Evolutionary conservation across 2,888 invertebrate genomes (phyloP).

Genomic region (Calliopum simillimum): DNA sequence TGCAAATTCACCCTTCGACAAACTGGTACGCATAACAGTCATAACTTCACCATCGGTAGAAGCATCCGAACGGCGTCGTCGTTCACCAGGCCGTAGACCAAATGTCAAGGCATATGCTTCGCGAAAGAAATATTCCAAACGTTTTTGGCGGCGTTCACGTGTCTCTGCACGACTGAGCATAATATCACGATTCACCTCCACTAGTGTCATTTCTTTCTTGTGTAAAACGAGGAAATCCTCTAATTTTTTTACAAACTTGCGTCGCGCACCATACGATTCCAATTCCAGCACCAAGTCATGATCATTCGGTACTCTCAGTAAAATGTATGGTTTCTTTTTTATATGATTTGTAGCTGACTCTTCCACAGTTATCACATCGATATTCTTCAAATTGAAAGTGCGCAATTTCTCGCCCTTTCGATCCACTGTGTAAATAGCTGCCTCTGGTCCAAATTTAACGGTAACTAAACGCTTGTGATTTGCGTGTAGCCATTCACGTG

Average conservation of each 20-base stretch:
- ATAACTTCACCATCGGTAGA: conserved; percentile 85
- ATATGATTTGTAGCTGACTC: conserved; percentile 83
- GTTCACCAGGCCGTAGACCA: conserved; percentile 86
- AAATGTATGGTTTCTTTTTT: conserved; percentile 83
- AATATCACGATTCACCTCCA: conserved; percentile 81
- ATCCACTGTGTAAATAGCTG: conserved; percentile 87
- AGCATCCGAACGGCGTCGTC: conserved; percentile 78
- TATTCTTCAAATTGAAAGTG: conserved; percentile 80
- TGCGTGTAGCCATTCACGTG: conserved; percentile 94
- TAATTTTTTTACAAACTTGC: conserved; percentile 88
- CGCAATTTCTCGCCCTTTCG: conserved; percentile 92
- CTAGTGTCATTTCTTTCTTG: conserved; percentile 82
- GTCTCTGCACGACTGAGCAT: conserved; percentile 94
- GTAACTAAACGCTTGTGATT: conserved; percentile 91
- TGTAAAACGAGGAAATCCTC: conserved; percentile 86
- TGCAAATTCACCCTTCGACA: conserved; percentile 93
- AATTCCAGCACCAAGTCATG: conserved; percentile 94
- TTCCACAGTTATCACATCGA: conserved; percentile 85
- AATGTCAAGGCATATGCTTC: conserved; percentile 96
- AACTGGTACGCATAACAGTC: conserved; percentile 92
- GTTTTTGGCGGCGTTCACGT: conserved; percentile 90
- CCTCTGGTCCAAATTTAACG: conserved; percentile 89
- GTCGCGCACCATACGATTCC: conserved; percentile 81
- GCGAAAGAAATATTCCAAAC: conserved; percentile 94
- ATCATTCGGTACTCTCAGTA: conserved; percentile 85